These are phyloP conservation scores for Paratrypauchen microcephalus DNA, from an alignment of 2,797 vertebrate species.

Conservation along the genomic window DNA sequence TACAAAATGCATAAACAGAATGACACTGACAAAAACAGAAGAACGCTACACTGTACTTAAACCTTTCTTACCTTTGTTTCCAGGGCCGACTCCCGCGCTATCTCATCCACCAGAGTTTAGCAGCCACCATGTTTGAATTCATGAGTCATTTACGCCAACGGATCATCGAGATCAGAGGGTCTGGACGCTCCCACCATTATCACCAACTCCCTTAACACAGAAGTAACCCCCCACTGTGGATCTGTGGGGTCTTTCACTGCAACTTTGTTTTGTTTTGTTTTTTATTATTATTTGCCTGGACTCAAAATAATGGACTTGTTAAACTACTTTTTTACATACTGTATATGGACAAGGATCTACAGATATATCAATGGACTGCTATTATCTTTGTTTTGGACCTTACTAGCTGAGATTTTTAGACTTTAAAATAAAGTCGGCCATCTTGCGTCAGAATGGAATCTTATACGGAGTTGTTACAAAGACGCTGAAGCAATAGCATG, in stretches of 20 bases:
- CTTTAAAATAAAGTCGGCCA: conserved; percentile 14
- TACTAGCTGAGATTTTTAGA: conserved; percentile 19
- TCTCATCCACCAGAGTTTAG: conserved; percentile 95
- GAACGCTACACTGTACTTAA: neutral
- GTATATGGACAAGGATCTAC: neutral
- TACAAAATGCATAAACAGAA: too few species aligned
- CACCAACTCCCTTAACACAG: conserved; percentile 25
- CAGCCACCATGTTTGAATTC: conserved; percentile 97
- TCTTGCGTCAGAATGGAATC: conserved; percentile 16
- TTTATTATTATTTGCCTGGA: neutral
- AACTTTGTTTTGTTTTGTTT: neutral
- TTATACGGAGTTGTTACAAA: conserved; percentile 7
- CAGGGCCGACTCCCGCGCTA: conserved; percentile 93
- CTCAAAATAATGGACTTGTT: neutral
- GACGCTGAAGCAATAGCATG: conserved; percentile 17
- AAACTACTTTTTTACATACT: neutral
- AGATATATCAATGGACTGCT: neutral
- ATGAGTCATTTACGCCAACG: conserved; percentile 88
- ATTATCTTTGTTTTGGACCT: neutral
- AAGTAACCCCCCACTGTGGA: conserved; percentile 1
- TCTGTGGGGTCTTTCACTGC: conserved; percentile 18
- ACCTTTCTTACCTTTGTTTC: neutral
- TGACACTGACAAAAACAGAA: too few species aligned
- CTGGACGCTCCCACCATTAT: conserved; percentile 42
- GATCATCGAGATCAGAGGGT: conserved; percentile 73